Evolutionary conservation across 2,888 invertebrate species (phyloP).

Genomic region (Torymus texanus): DNA sequence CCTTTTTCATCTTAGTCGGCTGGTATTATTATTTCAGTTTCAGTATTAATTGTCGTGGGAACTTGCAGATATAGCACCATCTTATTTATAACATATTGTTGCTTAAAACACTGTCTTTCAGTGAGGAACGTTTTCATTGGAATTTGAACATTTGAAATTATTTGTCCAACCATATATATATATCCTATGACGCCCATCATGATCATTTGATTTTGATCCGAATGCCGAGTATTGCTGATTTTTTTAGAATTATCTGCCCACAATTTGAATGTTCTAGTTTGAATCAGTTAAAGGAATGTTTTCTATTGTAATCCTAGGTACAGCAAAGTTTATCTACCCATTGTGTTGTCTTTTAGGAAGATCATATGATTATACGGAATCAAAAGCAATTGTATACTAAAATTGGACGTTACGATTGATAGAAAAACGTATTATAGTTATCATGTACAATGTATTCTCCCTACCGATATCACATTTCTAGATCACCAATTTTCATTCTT

Average conservation of each 20-base stretch:
- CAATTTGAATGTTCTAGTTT: neutral
- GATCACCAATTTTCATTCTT: too few relatives aligned
- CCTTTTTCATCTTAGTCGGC: neutral
- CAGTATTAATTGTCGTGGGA: conserved; percentile 19
- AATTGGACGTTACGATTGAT: too few relatives aligned
- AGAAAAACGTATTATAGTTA: too few relatives aligned
- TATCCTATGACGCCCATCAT: conserved; percentile 1
- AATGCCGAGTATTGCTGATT: conserved; percentile 6
- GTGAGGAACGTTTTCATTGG: conserved; percentile 15
- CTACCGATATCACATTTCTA: too few relatives aligned
- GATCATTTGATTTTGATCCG: conserved; percentile 23
- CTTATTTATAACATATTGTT: conserved; percentile 14
- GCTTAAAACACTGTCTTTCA: conserved; percentile 21
- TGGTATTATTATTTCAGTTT: conserved; percentile 19
- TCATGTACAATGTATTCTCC: too few relatives aligned
- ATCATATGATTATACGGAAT: too few relatives aligned
- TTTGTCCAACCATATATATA: conserved; percentile 25
- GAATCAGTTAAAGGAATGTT: conserved; percentile 28
- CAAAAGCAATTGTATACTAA: too few relatives aligned
- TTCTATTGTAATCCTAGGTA: neutral
- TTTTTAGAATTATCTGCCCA: conserved; percentile 3
- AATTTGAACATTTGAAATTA: conserved; percentile 25
- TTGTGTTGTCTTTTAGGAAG: too few relatives aligned
- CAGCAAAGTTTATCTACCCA: too few relatives aligned
- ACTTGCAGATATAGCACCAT: conserved; percentile 48